phyloP scores from a whole-genome alignment of 2,888 invertebrate genomes.

The Chymomyza amoena region DNA sequence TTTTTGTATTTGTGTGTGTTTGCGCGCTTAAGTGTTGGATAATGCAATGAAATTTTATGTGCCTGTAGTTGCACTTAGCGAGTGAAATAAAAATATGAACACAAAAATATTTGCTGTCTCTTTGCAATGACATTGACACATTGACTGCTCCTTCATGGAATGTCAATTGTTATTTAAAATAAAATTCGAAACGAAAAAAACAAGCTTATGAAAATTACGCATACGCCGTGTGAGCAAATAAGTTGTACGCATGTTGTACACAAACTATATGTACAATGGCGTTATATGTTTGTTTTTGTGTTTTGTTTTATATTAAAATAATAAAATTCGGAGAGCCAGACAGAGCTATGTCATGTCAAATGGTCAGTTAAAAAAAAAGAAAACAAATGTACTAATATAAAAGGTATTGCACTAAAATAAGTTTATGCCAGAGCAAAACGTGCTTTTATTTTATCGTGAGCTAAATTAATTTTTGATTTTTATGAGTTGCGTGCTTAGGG shows the following conservation, averaged over 20 bases:
- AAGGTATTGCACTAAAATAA: neutral
- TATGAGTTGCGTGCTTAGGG: neutral
- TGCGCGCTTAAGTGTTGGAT: slow-evolving; percentile 4
- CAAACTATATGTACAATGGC: too few relatives aligned
- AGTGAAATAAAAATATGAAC: slow-evolving; percentile 25
- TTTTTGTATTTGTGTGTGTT: slow-evolving; percentile 15
- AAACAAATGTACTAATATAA: too few relatives aligned
- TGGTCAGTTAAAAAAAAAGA: too few relatives aligned
- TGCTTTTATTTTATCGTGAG: neutral
- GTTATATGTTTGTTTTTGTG: too few relatives aligned
- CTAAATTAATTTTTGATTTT: neutral
- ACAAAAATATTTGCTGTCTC: neutral
- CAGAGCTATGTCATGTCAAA: too few relatives aligned
- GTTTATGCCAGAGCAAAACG: neutral
- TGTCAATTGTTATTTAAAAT: slow-evolving; percentile 33
- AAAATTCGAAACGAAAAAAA: slow-evolving; percentile 19
- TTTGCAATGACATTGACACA: neutral
- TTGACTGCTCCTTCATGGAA: slow-evolving; percentile 1
- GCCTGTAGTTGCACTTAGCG: slow-evolving; percentile 18
- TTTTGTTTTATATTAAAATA: neutral
- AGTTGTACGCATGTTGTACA: neutral
- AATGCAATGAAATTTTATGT: slow-evolving; percentile 34
- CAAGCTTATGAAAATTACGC: slow-evolving; percentile 53
- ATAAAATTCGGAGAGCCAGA: too few relatives aligned
- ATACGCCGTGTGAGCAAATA: slow-evolving; percentile 44